Evolutionary conservation across 2,888 invertebrate genomes (phyloP), one percentile per base, ranked within the genome.

Genomic region (Ptilodon capucinus): DNA sequence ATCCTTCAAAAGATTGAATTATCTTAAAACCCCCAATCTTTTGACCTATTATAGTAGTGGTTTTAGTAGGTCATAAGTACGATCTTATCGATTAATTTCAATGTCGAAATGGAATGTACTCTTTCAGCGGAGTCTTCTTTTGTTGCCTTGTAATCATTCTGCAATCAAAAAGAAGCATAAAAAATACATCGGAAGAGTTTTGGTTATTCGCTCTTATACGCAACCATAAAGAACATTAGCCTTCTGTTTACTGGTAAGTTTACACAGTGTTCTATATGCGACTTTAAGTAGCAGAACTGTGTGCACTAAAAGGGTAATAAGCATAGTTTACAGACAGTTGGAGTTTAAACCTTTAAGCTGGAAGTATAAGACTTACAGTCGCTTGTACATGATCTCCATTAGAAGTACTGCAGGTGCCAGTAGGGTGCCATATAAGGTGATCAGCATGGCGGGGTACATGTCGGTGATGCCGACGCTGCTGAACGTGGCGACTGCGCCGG

Each of bases 381-480:
- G 69, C 17, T 78, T 76, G 46, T 86, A 81, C 28, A 72, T 48
- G 6, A 87, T 79, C 66, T 90, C 90, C 13, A 88, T 18, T 5
- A 84, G 3, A 17, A 93, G 63, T 0, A 92, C 71, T 0, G 73
- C 74, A 0, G 90, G 68, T 0, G 92, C 84, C 7, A 91, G 47
- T 14, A 87, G 54, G 56, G 84, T 73, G 11, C 92, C 92, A 40
- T 91, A 92, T 13, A 85, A 63, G 6, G 93, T 86, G n/a, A 86
- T 85, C 46, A 91, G 61, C 59, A 93, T 75, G 0, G 92, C 92
- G 0, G 92, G 92, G 47, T 88, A 86, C 79, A 92, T 91, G 64
- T 93, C 93, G 0, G 86, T 83, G 51, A 92, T 80, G 21, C 93
- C 93, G 0, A 94, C 94, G 47, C 92, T 94, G 63, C 94, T 90